Conservation (phyloP, 2,888 invertebrate genomes). For the Mongoloraphidia duomilia region DNA sequence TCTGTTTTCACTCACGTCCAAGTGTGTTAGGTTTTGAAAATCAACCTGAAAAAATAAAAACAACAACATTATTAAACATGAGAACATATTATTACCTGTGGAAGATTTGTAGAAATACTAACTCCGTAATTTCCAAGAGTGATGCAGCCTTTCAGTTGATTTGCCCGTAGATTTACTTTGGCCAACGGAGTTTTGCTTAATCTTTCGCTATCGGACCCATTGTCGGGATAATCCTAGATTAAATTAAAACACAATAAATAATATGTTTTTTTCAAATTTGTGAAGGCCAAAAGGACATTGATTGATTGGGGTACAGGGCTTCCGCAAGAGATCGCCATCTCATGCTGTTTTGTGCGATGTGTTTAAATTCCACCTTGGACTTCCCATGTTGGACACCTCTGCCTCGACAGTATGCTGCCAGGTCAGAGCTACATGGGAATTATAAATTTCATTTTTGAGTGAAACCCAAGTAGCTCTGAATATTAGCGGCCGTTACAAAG, state of each 20-base stretch:
- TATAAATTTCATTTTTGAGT: too few species aligned
- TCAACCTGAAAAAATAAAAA: slow-evolving; percentile 4
- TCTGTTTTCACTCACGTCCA: slow-evolving; percentile 72
- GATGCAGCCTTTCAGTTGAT: slow-evolving; percentile 68
- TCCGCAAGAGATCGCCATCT: too few species aligned
- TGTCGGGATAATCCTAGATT: slow-evolving; percentile 4
- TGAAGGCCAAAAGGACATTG: too few species aligned
- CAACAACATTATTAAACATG: slow-evolving; percentile 1
- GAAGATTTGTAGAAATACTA: slow-evolving; percentile 24
- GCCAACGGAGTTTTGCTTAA: slow-evolving; percentile 37
- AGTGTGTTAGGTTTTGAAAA: slow-evolving; percentile 59
- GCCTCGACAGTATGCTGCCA: too few species aligned
- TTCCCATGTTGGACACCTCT: too few species aligned
- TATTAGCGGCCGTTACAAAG: too few species aligned
- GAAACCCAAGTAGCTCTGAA: too few species aligned
- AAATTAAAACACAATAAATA: not conserved
- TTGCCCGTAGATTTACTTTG: slow-evolving; percentile 61
- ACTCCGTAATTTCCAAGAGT: slow-evolving; percentile 76
- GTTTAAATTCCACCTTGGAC: too few species aligned
- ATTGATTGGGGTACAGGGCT: too few species aligned
- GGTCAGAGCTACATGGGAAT: too few species aligned
- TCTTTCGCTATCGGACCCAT: not conserved
- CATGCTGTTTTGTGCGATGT: too few species aligned
- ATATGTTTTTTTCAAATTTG: too few species aligned
- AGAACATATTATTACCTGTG: not conserved